Percentiles rank a stretch among this genome's conserved stretches.
Conservation (phyloP, 2,888 invertebrate genomes). For the Fissipunctia ypsillon region DNA sequence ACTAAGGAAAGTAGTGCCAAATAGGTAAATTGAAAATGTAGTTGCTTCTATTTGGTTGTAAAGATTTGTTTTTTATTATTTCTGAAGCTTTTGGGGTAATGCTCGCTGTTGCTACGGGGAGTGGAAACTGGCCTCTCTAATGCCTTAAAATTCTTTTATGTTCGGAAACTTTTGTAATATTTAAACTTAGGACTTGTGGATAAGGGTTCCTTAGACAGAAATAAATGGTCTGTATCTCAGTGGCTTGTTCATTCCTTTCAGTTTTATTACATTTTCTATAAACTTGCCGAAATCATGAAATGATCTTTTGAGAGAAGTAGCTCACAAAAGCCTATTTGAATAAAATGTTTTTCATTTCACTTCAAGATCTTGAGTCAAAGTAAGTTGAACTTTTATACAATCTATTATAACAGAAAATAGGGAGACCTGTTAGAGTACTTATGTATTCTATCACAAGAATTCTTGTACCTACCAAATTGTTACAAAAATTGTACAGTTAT, state of each 20-base stretch:
- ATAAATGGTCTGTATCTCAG: conserved; percentile 51
- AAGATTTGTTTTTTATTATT: conserved; percentile 64
- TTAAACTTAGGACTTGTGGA: conserved; percentile 44
- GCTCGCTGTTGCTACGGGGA: conserved; percentile 27
- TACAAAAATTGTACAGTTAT: conserved; percentile 57
- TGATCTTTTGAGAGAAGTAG: conserved; percentile 19
- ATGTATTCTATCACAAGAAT: conserved; percentile 40
- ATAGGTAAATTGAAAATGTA: conserved; percentile 68
- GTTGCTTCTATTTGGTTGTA: conserved; percentile 52
- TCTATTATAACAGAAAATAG: conserved; percentile 8
- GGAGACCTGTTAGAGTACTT: conserved; percentile 31
- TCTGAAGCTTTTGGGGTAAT: conserved; percentile 45
- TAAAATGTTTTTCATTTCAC: conserved; percentile 34
- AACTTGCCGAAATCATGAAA: conserved; percentile 30
- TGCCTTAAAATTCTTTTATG: conserved; percentile 57
- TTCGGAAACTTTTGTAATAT: conserved; percentile 49
- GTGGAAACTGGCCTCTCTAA: conserved; percentile 50
- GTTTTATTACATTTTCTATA: conserved; percentile 45
- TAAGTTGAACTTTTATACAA: conserved; percentile 17
- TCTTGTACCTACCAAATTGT: conserved; percentile 58
- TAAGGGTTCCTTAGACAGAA: conserved; percentile 58
- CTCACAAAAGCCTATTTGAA: conserved; percentile 9
- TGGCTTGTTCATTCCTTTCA: conserved; percentile 46
- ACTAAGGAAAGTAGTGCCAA: conserved; percentile 67
- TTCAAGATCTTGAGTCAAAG: conserved; percentile 10